phyloP scores from a whole-genome alignment of 2,797 vertebrate species.

The Rhadinocentrus ornatus region DNA sequence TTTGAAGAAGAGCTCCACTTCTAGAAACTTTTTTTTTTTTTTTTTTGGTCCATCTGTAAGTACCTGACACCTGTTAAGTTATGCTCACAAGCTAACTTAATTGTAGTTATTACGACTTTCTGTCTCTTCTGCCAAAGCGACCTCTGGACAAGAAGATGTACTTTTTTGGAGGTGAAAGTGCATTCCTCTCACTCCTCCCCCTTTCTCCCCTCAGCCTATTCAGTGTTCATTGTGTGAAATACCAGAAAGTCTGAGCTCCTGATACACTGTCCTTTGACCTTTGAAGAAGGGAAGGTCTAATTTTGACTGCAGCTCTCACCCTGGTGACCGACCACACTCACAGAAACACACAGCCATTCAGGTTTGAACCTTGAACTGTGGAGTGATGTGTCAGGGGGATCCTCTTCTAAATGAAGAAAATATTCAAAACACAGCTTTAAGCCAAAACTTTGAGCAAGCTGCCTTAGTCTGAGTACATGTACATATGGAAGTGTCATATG shows the following conservation, averaged over 20 bases:
- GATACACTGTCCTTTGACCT: constrained; percentile 67
- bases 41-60: neutral
- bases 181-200: constrained; percentile 10
- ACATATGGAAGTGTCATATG: neutral
- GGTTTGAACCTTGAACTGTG: constrained; percentile 52
- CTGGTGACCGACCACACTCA: constrained; percentile 52
- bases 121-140: neutral
- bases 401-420: constrained; percentile 9
- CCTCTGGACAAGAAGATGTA: constrained; percentile 2
- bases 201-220: constrained; percentile 14
- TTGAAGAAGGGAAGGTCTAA: constrained; percentile 56
- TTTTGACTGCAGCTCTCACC: constrained; percentile 60
- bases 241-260: constrained; percentile 60
- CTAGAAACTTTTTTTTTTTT: neutral
- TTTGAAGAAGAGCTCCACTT: neutral
- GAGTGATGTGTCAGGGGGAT: constrained; percentile 26
- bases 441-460: neutral
- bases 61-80: constrained; percentile 2
- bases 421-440: neutral
- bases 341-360: constrained; percentile 16
- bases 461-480: neutral
- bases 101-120: neutral
- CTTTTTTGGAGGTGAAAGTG: constrained; percentile 34
- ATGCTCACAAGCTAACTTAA: neutral
- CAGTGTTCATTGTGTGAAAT: constrained; percentile 67